Base-by-base conservation (phyloP, 2,888 invertebrate species). In the Parnassius smintheus region DNA sequence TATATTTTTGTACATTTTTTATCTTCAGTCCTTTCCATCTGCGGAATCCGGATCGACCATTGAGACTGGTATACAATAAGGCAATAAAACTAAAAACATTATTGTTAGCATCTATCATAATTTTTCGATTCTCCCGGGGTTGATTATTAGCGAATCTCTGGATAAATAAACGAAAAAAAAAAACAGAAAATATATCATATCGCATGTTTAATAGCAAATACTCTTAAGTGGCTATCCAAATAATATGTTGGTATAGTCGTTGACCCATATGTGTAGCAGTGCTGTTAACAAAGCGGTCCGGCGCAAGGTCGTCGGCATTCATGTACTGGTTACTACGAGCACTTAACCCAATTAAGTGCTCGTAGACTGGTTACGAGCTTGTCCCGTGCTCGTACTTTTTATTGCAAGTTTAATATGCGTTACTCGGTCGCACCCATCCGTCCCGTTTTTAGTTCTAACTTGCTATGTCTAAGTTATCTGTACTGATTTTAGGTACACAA, bases 241-340 rank as follows among this genome's bases (percentile, higher is more conserved):
- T 11, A 44, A 11, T 44, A 11, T 44, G 44, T 11, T 11, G 0
- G 64, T 67, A 61, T 76, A 73, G 72, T 72, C 70, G 2, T 46
- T 79, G 81, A 81, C 76, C 79, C 77, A 80, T 75, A 76, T 81
- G 77, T 76, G 74, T 73, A 64, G 56, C 49, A 62, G 65, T 61
- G 65, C 65, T 66, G 76, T 72, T 73, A 18, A 75, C 76, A 72
- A 75, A 78, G 82, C 78, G 70, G 80, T 72, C 75, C 75, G 67
- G 73, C 72, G 75, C 89, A 89, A 88, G 88, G 88, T 84, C 87
- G 78, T 77, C 79, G 74, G 76, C 86, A 88, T 86, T 86, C 82
- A 82, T 82, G 76, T 76, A 74, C 78, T 73, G 75, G 71, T 75
- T 73, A 65, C 70, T n/a, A n/a, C n/a, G n/a, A n/a, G n/a, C n/a